Evolutionary conservation across 2,113 vertebrate genomes (phyloP).

Genomic region (Zosterops borbonicus): DNA sequence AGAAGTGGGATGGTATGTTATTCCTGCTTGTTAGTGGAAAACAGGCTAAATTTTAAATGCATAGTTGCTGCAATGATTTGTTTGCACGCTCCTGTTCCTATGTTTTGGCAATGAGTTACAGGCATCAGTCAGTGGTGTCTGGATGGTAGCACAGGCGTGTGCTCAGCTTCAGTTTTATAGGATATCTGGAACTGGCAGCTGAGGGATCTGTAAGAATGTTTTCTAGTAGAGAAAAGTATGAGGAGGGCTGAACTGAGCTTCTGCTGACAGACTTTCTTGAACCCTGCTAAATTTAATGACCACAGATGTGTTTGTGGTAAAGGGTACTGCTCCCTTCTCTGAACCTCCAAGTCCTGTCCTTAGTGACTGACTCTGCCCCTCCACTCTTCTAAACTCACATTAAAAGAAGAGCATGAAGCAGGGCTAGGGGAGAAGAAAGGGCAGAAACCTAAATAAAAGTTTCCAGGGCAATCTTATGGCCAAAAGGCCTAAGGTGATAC

Average conservation of each 20-base stretch:
- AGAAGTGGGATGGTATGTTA: neutral
- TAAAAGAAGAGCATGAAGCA: neutral
- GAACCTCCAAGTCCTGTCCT: neutral
- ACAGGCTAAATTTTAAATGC: neutral
- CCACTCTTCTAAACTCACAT: neutral
- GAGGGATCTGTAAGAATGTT: neutral
- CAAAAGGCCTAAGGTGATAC: neutral
- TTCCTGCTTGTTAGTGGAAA: neutral
- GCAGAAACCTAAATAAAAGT: neutral
- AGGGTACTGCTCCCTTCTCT: neutral
- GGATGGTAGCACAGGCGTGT: neutral
- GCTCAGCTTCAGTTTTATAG: neutral
- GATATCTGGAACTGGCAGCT: neutral
- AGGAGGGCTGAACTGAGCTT: neutral
- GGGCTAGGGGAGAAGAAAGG: neutral
- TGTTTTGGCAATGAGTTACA: neutral
- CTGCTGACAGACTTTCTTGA: neutral
- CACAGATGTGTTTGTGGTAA: neutral
- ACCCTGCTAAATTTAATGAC: constrained; percentile 5
- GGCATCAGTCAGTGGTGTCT: neutral
- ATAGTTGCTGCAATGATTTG: neutral
- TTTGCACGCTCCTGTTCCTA: neutral
- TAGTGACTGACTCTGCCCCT: neutral
- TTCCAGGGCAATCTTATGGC: neutral
- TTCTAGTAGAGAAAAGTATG: neutral